Base-by-base conservation (phyloP, 2,797 vertebrate genomes). In the Nothura maculosa region DNA sequence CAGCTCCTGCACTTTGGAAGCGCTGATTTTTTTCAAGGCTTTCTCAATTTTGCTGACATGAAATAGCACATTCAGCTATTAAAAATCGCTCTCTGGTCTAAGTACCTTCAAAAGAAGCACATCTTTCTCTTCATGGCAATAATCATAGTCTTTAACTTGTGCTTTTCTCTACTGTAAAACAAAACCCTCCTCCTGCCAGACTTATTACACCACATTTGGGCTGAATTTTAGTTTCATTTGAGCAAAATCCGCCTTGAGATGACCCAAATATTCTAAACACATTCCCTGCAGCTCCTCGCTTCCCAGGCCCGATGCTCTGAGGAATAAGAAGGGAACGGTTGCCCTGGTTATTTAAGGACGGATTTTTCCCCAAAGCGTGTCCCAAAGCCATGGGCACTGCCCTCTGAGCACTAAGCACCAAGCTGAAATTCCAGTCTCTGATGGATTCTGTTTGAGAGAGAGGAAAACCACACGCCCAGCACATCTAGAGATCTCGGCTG, bases 31-130 rank as follows among this genome's bases (percentile, higher is more conserved):
- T 73, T 54, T 21, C 55, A 85, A 79, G 19, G 48, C 45, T 90
- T 93, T 88, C 85, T 82, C 87, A 93, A 50, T 91, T 84, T 76
- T n/a, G 20, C 55, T 93, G 69, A 87, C 0, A 6, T 78, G 85
- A 91, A 87, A 73, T 60, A 78, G 45, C 3, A 1, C 45, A 77
- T 19, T 48, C 74, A 83, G 68, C 89, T 54, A 64, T 19, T 38
- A 82, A 82, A 82, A 94, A 50, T 19, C 3, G 1, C 64, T 80
- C 22, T 85, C 85, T 42, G 6, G 10, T 64, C 22, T 19, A 85
- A 50, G 10, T 34, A n/a, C 15, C 34, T 80, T 82, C 64, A 42
- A 79, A 64, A 77, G 40, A 40, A 80, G 43, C 32, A 36, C 22
- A 2, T 10, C n/a, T 3, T 63, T 40, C 61, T 74, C 82, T 61